Evolutionary conservation across 2,797 vertebrate genomes (phyloP).

Genomic region (Melanotaenia pygmaea): DNA sequence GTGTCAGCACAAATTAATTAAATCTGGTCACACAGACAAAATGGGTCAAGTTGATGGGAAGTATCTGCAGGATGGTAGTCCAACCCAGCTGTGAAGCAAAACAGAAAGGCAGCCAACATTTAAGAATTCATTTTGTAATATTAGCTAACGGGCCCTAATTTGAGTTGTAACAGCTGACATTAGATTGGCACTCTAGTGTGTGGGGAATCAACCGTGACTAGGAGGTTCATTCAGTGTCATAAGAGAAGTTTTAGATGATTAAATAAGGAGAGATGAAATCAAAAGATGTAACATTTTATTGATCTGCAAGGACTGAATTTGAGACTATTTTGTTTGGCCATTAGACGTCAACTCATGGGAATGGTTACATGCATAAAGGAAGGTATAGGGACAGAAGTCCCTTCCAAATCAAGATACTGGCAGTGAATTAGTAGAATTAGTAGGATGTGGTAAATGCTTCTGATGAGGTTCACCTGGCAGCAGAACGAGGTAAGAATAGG

Average conservation of each 20-base stretch:
- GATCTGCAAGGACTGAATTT: no score
- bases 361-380: no score
- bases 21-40: conserved; percentile 18
- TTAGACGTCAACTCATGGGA: no score
- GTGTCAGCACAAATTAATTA: conserved; percentile 45
- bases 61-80: not conserved
- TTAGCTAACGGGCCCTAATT: not conserved
- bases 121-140: not conserved
- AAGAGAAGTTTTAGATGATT: no score
- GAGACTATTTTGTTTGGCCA: no score
- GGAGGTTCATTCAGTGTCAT: conserved; percentile 6
- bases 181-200: conserved; percentile 4
- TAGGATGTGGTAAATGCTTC: not conserved
- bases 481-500: no score
- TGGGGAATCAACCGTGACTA: conserved; percentile 8
- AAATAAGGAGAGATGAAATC: no score
- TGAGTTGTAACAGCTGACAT: not conserved
- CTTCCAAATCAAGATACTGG: no score
- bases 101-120: not conserved
- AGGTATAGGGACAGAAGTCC: no score
- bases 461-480: no score
- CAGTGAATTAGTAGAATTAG: not conserved
- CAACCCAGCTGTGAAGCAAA: conserved; percentile 6
- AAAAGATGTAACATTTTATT: no score
- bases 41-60: conserved; percentile 29